Percentiles rank a stretch among this genome's conserved stretches.
These are phyloP conservation scores for Neopipo cinnamomea DNA, from an alignment of 2,113 vertebrate genomes.

Conservation along the genomic window DNA sequence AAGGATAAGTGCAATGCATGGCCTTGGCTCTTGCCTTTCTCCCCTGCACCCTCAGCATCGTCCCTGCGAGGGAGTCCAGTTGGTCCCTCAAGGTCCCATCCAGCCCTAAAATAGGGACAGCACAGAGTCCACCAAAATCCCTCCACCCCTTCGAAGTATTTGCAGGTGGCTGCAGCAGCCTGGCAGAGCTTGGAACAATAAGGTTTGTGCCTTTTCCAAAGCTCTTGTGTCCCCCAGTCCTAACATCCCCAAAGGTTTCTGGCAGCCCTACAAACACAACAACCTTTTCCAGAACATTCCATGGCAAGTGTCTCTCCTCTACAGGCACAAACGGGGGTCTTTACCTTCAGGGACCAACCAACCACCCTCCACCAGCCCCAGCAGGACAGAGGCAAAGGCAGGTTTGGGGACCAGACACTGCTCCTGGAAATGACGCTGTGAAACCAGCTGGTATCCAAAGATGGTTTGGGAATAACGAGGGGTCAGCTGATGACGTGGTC, in stretches of 20 bases:
- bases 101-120: not conserved
- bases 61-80: fast-evolving
- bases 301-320: not conserved
- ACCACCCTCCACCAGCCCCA: not conserved
- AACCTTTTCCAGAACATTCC: fast-evolving
- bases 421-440: not conserved
- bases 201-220: not conserved
- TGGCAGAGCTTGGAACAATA: not conserved
- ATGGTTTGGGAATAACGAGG: fast-evolving
- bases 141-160: not conserved
- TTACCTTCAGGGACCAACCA: not conserved
- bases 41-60: not conserved
- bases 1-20: not conserved
- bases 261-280: not conserved
- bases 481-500: not conserved
- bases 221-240: not conserved
- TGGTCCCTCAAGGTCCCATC: not conserved
- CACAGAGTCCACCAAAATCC: not conserved
- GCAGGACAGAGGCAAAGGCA: not conserved
- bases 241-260: not conserved
- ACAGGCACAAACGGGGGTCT: not conserved
- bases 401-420: fast-evolving
- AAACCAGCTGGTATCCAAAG: not conserved
- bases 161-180: not conserved
- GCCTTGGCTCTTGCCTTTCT: not conserved